phyloP scores from a whole-genome alignment of 2,113 vertebrate genomes.

The Phyllopteryx taeniolatus region DNA sequence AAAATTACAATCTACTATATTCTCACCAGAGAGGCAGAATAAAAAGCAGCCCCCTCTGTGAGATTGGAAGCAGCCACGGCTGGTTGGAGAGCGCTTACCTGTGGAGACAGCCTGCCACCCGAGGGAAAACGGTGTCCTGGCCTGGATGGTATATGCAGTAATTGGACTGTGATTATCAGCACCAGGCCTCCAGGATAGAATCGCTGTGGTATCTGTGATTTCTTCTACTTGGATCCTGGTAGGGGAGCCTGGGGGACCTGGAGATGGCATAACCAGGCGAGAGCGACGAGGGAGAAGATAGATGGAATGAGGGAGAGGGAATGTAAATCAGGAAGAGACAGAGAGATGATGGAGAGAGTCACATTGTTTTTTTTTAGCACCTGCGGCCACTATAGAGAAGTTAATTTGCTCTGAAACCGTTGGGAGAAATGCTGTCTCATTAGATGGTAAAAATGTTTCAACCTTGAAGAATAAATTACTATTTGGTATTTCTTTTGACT shows the following conservation, averaged over 20 bases:
- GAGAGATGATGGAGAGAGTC: slow-evolving; percentile 29
- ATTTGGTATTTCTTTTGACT: slow-evolving; percentile 14
- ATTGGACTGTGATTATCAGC: slow-evolving; percentile 97
- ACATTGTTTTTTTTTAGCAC: slow-evolving; percentile 37
- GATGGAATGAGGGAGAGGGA: slow-evolving; percentile 21
- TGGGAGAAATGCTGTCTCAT: slow-evolving; percentile 56
- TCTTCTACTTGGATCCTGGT: slow-evolving; percentile 89
- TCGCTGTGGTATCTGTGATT: slow-evolving; percentile 90
- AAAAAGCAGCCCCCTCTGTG: slow-evolving; percentile 32
- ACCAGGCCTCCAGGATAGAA: slow-evolving; percentile 94
- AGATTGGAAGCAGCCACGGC: slow-evolving; percentile 63
- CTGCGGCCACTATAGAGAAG: slow-evolving; percentile 34
- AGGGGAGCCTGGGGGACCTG: slow-evolving; percentile 92
- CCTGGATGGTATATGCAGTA: slow-evolving; percentile 89
- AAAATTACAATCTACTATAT: slow-evolving; percentile 60
- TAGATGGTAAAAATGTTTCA: slow-evolving; percentile 45
- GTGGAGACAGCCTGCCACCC: slow-evolving; percentile 97
- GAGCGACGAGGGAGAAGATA: slow-evolving; percentile 28
- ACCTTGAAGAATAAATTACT: slow-evolving; percentile 31
- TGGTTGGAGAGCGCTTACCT: slow-evolving; percentile 80
- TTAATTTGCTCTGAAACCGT: slow-evolving; percentile 44
- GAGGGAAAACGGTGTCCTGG: slow-evolving; percentile 94
- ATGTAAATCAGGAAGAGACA: slow-evolving; percentile 54
- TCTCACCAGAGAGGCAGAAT: slow-evolving; percentile 42
- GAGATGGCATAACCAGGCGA: slow-evolving; percentile 45